phyloP scores from a whole-genome alignment of 1,140 invertebrate genomes.

The Tetramorium parvispinum region DNA sequence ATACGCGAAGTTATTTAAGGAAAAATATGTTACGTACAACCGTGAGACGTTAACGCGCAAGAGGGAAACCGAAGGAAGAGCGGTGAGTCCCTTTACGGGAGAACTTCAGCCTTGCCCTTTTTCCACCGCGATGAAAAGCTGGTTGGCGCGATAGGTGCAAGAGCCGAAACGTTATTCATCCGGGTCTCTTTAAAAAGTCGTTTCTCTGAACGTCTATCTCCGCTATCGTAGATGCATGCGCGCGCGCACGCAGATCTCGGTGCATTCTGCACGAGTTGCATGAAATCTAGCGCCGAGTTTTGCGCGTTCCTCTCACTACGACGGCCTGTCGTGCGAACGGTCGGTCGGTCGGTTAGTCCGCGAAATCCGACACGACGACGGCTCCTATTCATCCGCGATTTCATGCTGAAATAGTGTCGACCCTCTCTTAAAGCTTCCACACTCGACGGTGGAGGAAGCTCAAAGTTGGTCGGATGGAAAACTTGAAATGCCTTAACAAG shows the following conservation, averaged over 20 bases:
- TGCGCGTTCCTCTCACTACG: slow-evolving; percentile 47
- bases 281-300: slow-evolving; percentile 54
- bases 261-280: slow-evolving; percentile 37
- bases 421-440: slow-evolving; percentile 22
- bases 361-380: slow-evolving; percentile 62
- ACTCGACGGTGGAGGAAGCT: slow-evolving; percentile 27
- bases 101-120: slow-evolving; percentile 12
- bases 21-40: slow-evolving; percentile 23
- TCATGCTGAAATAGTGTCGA: slow-evolving; percentile 65
- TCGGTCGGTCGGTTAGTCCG: slow-evolving; percentile 30
- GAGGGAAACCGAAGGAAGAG: slow-evolving; percentile 1
- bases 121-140: slow-evolving; percentile 42
- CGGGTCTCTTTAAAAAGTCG: slow-evolving; percentile 67
- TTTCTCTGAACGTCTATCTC: slow-evolving; percentile 70
- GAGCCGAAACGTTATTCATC: slow-evolving; percentile 68
- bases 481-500: slow-evolving; percentile 59
- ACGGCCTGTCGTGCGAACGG: slow-evolving; percentile 63
- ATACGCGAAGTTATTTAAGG: neutral
- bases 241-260: neutral
- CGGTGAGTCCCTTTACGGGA: slow-evolving; percentile 27
- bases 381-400: slow-evolving; percentile 70
- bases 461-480: slow-evolving; percentile 51
- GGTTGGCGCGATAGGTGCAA: slow-evolving; percentile 61
- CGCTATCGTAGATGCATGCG: slow-evolving; percentile 33
- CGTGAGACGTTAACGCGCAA: slow-evolving; percentile 37